phyloP scores from a whole-genome alignment of 2,797 vertebrate species.

The Xyrichtys novacula region DNA sequence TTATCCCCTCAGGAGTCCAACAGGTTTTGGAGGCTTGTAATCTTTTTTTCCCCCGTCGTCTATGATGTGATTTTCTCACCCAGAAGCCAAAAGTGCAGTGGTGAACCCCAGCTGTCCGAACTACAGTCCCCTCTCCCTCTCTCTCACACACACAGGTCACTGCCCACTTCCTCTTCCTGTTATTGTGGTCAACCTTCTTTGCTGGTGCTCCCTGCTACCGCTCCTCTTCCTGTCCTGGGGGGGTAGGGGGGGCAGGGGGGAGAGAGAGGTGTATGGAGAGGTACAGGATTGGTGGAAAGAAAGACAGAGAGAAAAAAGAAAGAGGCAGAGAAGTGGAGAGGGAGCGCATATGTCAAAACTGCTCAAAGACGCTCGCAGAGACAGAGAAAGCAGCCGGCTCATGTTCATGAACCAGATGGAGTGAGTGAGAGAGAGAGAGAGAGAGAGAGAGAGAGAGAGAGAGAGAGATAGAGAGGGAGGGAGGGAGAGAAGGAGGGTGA shows the following conservation, averaged over 20 bases:
- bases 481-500: conserved; percentile 52
- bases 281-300: conserved; percentile 15
- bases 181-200: conserved; percentile 74
- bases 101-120: conserved; percentile 52
- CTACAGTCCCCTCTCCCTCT: conserved; percentile 34
- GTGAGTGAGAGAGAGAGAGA: conserved; percentile 57
- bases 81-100: conserved; percentile 39
- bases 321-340: conserved; percentile 35
- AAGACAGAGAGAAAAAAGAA: conserved; percentile 2
- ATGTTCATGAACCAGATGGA: conserved; percentile 69
- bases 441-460: conserved; percentile 44
- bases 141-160: conserved; percentile 69
- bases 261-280: conserved; percentile 25
- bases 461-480: conserved; percentile 35
- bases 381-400: conserved; percentile 66
- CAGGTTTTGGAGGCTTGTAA: conserved; percentile 47
- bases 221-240: conserved; percentile 68
- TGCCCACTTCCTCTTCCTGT: conserved; percentile 85
- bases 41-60: conserved; percentile 2
- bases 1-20: conserved; percentile 62
- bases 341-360: conserved; percentile 55
- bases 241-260: conserved; percentile 13
- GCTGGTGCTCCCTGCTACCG: conserved; percentile 52
- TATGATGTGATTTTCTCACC: conserved; percentile 64
- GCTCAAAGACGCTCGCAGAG: conserved; percentile 64